Percentiles rank a stretch among this genome's conserved stretches.
Conservation (phyloP, 2,113 vertebrate genomes). For the Microtus montanus region DNA sequence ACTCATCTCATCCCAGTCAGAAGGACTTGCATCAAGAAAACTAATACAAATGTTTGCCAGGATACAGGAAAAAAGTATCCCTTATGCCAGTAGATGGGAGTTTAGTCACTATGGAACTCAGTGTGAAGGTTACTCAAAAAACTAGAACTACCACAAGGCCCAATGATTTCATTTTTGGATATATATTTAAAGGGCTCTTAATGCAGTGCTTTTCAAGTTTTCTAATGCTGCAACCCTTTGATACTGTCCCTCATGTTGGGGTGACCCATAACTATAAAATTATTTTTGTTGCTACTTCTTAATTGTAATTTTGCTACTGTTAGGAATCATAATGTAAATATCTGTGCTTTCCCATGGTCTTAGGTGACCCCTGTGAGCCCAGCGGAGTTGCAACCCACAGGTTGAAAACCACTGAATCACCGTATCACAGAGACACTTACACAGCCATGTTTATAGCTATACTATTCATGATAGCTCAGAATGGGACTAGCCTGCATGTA, state of each 20-base stretch:
- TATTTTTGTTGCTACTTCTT: not conserved
- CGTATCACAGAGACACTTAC: not conserved
- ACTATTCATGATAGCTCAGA: not conserved
- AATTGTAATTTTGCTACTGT: not conserved
- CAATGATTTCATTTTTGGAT: not conserved
- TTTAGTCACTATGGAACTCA: not conserved
- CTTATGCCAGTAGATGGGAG: not conserved
- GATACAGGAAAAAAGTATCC: not conserved
- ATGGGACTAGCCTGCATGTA: not conserved
- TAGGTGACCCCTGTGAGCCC: not conserved
- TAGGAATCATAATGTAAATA: not conserved
- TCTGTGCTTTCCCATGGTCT: not conserved
- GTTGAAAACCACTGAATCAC: not conserved
- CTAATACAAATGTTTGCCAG: not conserved
- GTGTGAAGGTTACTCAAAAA: not conserved
- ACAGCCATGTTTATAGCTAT: not conserved
- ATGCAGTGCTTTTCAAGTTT: not conserved
- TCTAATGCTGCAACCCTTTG: not conserved
- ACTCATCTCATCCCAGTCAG: not conserved
- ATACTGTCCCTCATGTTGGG: not conserved
- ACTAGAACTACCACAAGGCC: not conserved
- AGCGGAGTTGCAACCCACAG: not conserved
- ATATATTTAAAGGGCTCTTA: not conserved
- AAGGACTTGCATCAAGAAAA: not conserved
- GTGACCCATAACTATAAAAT: not conserved